Evolutionary conservation across 2,888 invertebrate genomes (phyloP).

Genomic region (Thereva nobilitata): DNA sequence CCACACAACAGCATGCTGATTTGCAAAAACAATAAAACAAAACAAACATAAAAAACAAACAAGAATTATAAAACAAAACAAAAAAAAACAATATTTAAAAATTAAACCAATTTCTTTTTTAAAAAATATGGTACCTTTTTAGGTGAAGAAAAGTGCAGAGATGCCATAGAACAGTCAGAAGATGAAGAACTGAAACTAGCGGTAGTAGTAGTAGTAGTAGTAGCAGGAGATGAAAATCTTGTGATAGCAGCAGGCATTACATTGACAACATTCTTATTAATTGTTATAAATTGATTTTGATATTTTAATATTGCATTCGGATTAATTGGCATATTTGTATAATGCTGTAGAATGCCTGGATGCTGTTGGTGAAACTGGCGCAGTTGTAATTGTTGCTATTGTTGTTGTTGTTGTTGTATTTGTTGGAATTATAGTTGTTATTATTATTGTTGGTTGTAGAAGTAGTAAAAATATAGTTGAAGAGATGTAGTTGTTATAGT

Average conservation of each 20-base stretch:
- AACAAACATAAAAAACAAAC: not conserved
- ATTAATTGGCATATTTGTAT: constrained; percentile 31
- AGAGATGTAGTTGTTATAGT: constrained; percentile 31
- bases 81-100: constrained; percentile 22
- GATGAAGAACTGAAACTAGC: constrained; percentile 59
- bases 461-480: too few relatives aligned
- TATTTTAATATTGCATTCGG: constrained; percentile 35
- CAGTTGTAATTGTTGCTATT: constrained; percentile 47
- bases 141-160: constrained; percentile 59
- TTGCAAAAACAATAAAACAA: too few relatives aligned
- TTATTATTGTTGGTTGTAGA: constrained; percentile 49
- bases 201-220: constrained; percentile 50
- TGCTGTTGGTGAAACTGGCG: constrained; percentile 35
- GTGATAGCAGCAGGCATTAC: constrained; percentile 37
- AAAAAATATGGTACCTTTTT: constrained; percentile 56
- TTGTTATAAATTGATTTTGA: constrained; percentile 3
- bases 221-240: constrained; percentile 46
- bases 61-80: constrained; percentile 37
- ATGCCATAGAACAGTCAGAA: constrained; percentile 59
- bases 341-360: constrained; percentile 21
- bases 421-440: constrained; percentile 33
- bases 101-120: constrained; percentile 30
- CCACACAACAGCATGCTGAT: too few relatives aligned
- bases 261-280: constrained; percentile 12
- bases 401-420: constrained; percentile 48